A percentile compares a stretch with the other conserved stretches of the same genome.
phyloP scores from a whole-genome alignment of 2,797 vertebrate species.

The Valencia hispanica region DNA sequence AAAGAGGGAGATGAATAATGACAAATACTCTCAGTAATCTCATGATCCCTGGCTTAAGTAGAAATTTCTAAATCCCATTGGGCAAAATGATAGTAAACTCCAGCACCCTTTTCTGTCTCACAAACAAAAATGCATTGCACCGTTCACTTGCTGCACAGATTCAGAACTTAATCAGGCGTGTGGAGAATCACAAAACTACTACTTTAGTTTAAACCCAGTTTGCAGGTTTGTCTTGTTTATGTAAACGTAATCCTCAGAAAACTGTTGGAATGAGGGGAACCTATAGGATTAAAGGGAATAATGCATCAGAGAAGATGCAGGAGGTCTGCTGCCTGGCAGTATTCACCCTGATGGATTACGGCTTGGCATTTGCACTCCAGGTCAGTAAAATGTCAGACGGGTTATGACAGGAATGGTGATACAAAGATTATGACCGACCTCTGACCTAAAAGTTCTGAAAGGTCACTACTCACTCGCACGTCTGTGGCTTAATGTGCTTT shows the following conservation, averaged over 20 bases:
- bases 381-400: slow-evolving; percentile 78
- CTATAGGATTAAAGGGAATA: slow-evolving; percentile 32
- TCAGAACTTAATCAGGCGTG: slow-evolving; percentile 17
- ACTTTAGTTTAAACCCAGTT: slow-evolving; percentile 34
- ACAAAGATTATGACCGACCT: slow-evolving; percentile 77
- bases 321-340: slow-evolving; percentile 31
- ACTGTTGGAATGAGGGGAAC: slow-evolving; percentile 35
- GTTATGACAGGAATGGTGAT: slow-evolving; percentile 82
- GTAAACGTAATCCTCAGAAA: slow-evolving; percentile 39
- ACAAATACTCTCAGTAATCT: slow-evolving; percentile 57
- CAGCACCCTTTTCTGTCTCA: slow-evolving; percentile 48
- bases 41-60: slow-evolving; percentile 45
- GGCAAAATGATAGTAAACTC: slow-evolving; percentile 70
- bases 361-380: slow-evolving; percentile 82
- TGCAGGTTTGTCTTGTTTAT: slow-evolving; percentile 43
- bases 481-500: slow-evolving; percentile 55
- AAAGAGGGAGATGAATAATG: slow-evolving; percentile 70
- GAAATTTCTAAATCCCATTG: slow-evolving; percentile 53
- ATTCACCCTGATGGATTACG: slow-evolving; percentile 65
- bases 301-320: slow-evolving; percentile 25
- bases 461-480: slow-evolving; percentile 63
- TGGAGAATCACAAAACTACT: slow-evolving; percentile 21
- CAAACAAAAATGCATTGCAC: slow-evolving; percentile 54
- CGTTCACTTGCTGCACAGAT: slow-evolving; percentile 36
- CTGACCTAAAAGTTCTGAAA: slow-evolving; percentile 74